Conservation (phyloP, 2,888 invertebrate genomes). For the Lycophotia porphyrea region DNA sequence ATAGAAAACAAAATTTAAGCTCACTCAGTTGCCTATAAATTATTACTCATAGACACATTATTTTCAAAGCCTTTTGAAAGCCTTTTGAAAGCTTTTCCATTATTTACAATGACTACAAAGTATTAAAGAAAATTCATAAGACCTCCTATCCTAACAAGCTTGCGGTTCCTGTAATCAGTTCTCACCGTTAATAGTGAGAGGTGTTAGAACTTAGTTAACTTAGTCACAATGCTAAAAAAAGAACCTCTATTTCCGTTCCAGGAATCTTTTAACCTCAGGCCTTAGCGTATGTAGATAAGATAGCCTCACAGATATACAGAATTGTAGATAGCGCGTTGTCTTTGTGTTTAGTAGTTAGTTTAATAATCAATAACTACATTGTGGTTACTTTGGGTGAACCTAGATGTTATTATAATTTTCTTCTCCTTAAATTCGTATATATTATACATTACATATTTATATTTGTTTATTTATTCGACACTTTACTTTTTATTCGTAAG, state of each 20-base stretch:
- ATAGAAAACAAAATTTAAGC: neutral
- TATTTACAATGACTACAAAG: neutral
- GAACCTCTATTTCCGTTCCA: conserved; percentile 55
- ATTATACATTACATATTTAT: too few species aligned
- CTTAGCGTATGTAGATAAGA: conserved; percentile 31
- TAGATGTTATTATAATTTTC: too few species aligned
- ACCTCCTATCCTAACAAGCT: neutral
- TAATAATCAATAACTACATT: too few species aligned
- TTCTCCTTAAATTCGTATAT: too few species aligned
- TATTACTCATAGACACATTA: too few species aligned
- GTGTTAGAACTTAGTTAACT: conserved; percentile 49
- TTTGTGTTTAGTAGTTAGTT: too few species aligned
- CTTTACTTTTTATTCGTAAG: too few species aligned
- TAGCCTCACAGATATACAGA: conserved; percentile 38
- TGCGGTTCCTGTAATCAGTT: neutral
- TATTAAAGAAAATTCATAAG: neutral
- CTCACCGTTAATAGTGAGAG: conserved; percentile 43
- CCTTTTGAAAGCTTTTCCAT: neutral
- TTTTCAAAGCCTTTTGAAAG: neutral
- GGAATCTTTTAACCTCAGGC: conserved; percentile 44
- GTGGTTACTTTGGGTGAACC: too few species aligned
- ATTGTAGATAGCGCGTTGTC: too few species aligned
- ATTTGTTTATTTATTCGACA: too few species aligned
- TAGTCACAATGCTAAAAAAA: conserved; percentile 57
- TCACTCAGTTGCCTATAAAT: neutral